These are phyloP conservation scores for Carcharodon carcharias DNA, from an alignment of 2,797 vertebrate genomes.

Conservation along the genomic window DNA sequence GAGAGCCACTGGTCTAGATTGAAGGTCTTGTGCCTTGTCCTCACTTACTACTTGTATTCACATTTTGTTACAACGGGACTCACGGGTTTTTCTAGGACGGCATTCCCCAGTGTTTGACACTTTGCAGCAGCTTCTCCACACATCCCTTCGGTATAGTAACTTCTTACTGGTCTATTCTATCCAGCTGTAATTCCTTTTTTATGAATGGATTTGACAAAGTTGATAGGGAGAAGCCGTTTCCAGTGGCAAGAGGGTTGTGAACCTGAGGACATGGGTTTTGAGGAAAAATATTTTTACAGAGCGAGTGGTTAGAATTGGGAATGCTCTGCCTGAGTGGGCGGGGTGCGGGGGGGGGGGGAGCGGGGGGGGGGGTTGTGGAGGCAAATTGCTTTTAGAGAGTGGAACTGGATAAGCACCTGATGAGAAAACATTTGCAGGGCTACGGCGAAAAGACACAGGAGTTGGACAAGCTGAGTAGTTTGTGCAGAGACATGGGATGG, in stretches of 20 bases:
- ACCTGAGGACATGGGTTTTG: neutral
- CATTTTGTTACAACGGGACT: neutral
- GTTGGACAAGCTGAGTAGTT: neutral
- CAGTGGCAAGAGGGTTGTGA: neutral
- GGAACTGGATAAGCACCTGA: neutral
- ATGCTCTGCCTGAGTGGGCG: neutral
- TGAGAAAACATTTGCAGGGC: neutral
- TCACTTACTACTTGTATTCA: neutral
- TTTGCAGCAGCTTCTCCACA: neutral
- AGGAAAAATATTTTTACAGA: neutral
- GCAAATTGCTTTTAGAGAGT: neutral
- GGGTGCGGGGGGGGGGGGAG: no score
- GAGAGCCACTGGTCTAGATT: neutral
- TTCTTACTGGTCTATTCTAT: neutral
- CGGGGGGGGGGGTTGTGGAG: no score
- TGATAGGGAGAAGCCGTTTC: neutral
- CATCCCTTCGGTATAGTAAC: neutral
- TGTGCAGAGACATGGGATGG: neutral
- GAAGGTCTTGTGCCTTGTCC: neutral
- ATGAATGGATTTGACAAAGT: neutral
- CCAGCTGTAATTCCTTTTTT: neutral
- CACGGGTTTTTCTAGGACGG: neutral
- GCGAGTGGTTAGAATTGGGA: neutral
- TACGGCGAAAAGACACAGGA: neutral
- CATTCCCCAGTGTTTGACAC: neutral